Evolutionary conservation across 1,140 invertebrate species (phyloP), one percentile per base, ranked within the genome.

Genomic region (Pseudomyrmex gracilis): DNA sequence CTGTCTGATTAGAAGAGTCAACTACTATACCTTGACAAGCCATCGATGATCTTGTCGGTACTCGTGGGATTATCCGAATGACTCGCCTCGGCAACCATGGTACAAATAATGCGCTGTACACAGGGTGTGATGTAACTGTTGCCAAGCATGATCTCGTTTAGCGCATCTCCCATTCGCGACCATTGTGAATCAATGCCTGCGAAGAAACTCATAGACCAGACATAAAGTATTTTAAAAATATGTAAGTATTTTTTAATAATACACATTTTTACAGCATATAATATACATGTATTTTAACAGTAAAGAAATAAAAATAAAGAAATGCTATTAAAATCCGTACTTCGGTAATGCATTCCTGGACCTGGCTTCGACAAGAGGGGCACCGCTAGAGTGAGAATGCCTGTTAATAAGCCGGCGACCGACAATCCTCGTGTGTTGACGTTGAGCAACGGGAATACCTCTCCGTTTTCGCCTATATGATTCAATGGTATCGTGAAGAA

Each of bases 31-130:
- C 92, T 94, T 0, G 90, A 89, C 3, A 94, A 55, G 24, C 92
- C 93, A 66, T 95, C 94, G 43, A 94, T 91, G 57, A 95, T 93
- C 84, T 94, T 94, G 2, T 94, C 92, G 1, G 85, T 83, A 45
- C 90, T 93, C 1, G 90, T 89, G 0, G 91, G 91, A 64, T 89
- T 90, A 0, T 91, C 87, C 13, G 88, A 60, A 5, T 87, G 78
- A 8, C 73, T 84, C 0, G 91, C 90, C 15, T 82, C 82, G 4
- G 90, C 87, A 49, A 94, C 88, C 2, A 92, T 67, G 10, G 88
- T 90, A 57, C 94, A 95, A 61, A 94, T 78, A 0, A 91, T 84
- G 45, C 90, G 87, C 76, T 94, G 93, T 47, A 93, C 71, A 49
- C 94, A 95, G 0, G 92, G 90, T 0, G 90, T 85, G 2, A 93